Evolutionary conservation across 2,888 invertebrate species (phyloP).

Genomic region (Girardia tigrina): DNA sequence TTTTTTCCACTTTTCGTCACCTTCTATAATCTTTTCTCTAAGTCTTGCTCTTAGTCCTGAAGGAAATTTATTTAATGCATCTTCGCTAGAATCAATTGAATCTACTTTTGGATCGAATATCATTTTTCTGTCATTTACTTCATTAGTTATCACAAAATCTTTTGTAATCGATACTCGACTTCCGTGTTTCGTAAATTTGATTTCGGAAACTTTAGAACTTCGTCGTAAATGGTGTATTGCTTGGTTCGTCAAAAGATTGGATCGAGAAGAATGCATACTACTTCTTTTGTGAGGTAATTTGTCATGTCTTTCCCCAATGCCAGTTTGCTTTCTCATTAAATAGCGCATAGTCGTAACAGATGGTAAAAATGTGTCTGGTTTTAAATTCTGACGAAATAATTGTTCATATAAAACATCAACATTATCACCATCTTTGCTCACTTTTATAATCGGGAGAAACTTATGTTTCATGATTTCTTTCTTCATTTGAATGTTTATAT

Average conservation of each 20-base stretch:
- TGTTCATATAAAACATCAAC: background rate
- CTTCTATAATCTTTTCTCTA: background rate
- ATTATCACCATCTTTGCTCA: background rate
- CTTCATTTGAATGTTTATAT: background rate
- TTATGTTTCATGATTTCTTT: background rate
- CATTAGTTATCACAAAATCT: background rate
- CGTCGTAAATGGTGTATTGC: background rate
- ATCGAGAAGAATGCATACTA: background rate
- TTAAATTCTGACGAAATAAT: background rate
- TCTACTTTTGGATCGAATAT: background rate
- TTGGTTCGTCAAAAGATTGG: background rate
- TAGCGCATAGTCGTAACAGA: background rate
- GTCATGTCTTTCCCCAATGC: background rate
- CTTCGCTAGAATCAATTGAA: background rate
- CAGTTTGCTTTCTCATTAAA: conserved; percentile 23
- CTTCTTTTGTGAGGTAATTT: background rate
- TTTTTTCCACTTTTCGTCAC: background rate
- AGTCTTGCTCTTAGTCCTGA: background rate
- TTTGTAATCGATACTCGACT: background rate
- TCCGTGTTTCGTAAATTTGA: background rate
- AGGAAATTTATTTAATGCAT: background rate
- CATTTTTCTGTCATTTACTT: background rate
- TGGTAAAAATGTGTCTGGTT: background rate
- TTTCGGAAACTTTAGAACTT: background rate
- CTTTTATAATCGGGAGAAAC: background rate